Base-by-base conservation (phyloP, 2,113 vertebrate species). In the Oncorhynchus gorbuscha region DNA sequence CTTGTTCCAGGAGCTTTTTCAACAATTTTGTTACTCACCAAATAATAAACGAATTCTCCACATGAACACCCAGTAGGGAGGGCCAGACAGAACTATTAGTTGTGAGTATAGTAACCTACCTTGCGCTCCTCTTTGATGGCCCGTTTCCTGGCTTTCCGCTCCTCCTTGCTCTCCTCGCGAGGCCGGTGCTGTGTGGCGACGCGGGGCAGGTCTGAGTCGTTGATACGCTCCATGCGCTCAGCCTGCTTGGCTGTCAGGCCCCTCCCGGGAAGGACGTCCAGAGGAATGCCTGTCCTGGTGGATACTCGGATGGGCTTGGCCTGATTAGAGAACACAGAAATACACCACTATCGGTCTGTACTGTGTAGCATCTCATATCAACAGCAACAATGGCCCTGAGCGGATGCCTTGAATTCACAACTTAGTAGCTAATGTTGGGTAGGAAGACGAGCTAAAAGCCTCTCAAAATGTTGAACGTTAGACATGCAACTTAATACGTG, bases 51-150 rank as follows among this genome's bases (percentile, higher is more conserved):
- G 0, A 18, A 55, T 55, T 55, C 51, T 16, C 14, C 1, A 55
- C 51, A 55, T 55, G 51, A 55, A 55, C 51, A 18, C 1, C 51
- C 51, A 16, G 3, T 55, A 14, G 13, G 16, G 51, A 55, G 51
- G 51, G 12, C 16, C 51, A 35, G 11, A 39, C 6, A n/a, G 2
- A 4, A 14, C 20, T 24, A 26, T 45, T 26, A 26, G 4, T 20
- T 1, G 28, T 8, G 28, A 8, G 48, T 26, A 22, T 16, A 59
- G 5, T 22, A 35, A 69, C 76, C 84, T 65, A 98, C 98, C 95
- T 96, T 99, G 74, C 96, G 82, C 65, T 99, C 97, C 6, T 94
- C 95, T 76, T 92, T 98, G 78, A 99, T 82, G 14, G 94, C 93
- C 80, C 95, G 95, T 73, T 99, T 99, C 55, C 98, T 93, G 0